phyloP scores from a whole-genome alignment of 1,140 invertebrate species.

The Drosophila parvula region DNA sequence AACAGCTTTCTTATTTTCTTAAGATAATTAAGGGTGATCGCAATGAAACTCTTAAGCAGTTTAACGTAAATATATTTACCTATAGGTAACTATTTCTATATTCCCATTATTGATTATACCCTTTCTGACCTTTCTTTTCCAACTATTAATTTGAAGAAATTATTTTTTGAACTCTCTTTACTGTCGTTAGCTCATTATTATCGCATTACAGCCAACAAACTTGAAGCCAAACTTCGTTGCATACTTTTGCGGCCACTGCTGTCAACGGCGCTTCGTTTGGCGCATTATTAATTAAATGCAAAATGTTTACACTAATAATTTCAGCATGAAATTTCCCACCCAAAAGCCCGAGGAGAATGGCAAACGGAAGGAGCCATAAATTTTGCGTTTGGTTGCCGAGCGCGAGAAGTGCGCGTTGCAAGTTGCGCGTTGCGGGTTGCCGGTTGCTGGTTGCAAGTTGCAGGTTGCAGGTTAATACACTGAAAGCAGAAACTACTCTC shows the following conservation, averaged over 20 bases:
- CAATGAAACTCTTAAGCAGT: neutral
- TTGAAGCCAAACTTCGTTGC: slow-evolving; percentile 42
- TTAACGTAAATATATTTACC: too few species aligned
- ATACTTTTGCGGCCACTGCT: slow-evolving; percentile 55
- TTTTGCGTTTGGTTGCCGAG: slow-evolving; percentile 43
- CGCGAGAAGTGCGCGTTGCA: slow-evolving; percentile 25
- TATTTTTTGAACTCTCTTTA: neutral
- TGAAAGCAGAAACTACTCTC: neutral
- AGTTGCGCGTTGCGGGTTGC: slow-evolving; percentile 53
- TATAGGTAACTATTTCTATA: too few species aligned
- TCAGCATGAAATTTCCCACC: slow-evolving; percentile 62
- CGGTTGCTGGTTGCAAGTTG: slow-evolving; percentile 23
- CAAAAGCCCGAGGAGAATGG: slow-evolving; percentile 27
- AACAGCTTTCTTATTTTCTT: neutral
- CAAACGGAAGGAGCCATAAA: slow-evolving; percentile 70
- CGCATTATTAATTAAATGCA: slow-evolving; percentile 80
- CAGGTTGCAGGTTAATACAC: slow-evolving; percentile 9
- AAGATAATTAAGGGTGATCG: neutral
- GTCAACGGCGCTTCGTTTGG: slow-evolving; percentile 52
- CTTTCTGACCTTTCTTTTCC: neutral
- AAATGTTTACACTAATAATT: slow-evolving; percentile 83
- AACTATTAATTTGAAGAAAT: slow-evolving; percentile 8
- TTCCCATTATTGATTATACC: neutral
- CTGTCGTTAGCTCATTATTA: slow-evolving; percentile 58
- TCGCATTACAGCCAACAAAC: slow-evolving; percentile 60